Conservation (phyloP, 2,113 vertebrate species). For the Diphyllodes magnificus region DNA sequence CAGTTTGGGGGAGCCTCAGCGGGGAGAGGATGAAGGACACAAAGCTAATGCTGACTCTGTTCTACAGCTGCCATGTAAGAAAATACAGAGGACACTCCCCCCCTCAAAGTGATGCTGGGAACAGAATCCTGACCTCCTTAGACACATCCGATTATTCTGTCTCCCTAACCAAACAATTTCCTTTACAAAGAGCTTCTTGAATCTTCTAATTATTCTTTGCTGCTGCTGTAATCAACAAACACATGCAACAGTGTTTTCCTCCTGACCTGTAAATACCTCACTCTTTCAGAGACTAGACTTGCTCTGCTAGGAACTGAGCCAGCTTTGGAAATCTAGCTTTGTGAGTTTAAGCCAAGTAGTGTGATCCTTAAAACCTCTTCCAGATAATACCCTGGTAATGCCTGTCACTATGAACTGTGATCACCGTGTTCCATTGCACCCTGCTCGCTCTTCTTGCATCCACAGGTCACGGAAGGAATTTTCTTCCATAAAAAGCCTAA, state of each 20-base stretch:
- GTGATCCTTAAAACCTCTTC: neutral
- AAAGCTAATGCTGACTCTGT: neutral
- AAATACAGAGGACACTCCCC: neutral
- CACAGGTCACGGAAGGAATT: fast-evolving
- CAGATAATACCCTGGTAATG: neutral
- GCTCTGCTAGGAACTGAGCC: neutral
- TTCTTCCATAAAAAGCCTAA: neutral
- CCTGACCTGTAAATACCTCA: neutral
- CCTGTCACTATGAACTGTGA: neutral
- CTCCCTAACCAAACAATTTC: neutral
- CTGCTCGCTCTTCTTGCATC: neutral
- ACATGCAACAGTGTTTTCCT: neutral
- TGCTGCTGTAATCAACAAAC: neutral
- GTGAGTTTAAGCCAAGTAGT: neutral
- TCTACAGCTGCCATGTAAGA: neutral
- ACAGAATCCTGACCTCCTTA: neutral
- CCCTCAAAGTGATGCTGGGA: neutral
- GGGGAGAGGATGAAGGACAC: neutral
- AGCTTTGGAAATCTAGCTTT: neutral
- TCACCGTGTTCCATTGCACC: neutral
- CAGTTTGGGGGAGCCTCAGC: neutral
- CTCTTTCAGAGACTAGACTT: neutral
- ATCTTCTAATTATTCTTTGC: neutral
- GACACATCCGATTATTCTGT: neutral
- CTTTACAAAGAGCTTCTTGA: neutral